Evolutionary conservation across 2,797 vertebrate genomes (phyloP), one percentile per base, ranked within the genome.

Genomic region (Rhynchonycteris naso): DNA sequence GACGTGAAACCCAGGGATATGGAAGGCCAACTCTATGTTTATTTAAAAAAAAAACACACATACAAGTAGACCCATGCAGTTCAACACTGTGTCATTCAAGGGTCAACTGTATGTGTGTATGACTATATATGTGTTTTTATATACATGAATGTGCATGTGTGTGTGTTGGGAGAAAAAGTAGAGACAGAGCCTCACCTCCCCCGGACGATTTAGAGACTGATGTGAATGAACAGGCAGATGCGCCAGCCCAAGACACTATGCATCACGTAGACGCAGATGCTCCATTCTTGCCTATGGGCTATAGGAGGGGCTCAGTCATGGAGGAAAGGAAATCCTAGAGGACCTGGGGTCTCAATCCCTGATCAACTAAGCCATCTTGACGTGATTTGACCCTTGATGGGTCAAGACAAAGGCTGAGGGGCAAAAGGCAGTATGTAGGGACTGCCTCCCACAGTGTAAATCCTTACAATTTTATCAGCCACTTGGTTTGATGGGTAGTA

Each of bases 61-160:
- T 71, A 43, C 4, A 43, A 71, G 69, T 14, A 14, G 22, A 26
- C 22, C 13, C 22, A 71, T 24, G 38, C 38, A 43, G 69, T 24
- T 71, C 69, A 71, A 43, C 38, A 35, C 5, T 71, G 68, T 15
- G 69, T 43, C 14, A 38, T 26, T 24, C 69, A 71, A 71, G 35
- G 38, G 35, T 71, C 69, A 71, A 6, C 35, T 43, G 38, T 71
- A 28, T 22, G 8, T 65, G 30, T 12, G 19, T 5, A 1, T 4
- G 16, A 13, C 4, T 22, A 3, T 9, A 15, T 74, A 33, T 83
- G 14, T 9, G 2, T n/a, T 0, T 5, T 2, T 74, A 10, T n/a
- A 10, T 21, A 7, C 5, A 21, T 2, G 9, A 30, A 5, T 26
- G n/a, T 7, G n/a, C 1, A 7, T 7, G 2, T 3, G 10, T 1